Evolutionary conservation across 2,113 vertebrate genomes (phyloP).

Genomic region (Lycocorax pyrrhopterus): DNA sequence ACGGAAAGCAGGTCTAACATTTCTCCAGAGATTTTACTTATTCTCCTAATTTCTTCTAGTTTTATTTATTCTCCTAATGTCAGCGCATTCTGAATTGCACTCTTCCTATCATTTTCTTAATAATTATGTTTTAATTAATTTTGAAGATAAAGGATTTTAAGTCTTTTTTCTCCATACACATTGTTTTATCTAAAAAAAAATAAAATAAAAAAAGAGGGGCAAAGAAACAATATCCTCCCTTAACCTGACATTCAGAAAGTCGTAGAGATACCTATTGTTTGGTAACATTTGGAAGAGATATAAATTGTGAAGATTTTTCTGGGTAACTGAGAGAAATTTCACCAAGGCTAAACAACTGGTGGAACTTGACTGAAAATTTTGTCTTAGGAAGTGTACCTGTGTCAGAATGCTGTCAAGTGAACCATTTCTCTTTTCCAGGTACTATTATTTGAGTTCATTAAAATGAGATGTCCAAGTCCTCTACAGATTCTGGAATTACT

Average conservation of each 20-base stretch:
- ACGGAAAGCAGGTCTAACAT: background rate
- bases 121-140: background rate
- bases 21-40: background rate
- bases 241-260: background rate
- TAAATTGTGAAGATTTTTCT: background rate
- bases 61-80: background rate
- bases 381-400: background rate
- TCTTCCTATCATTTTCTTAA: background rate
- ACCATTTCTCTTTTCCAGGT: background rate
- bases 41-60: background rate
- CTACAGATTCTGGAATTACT: background rate
- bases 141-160: background rate
- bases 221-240: background rate
- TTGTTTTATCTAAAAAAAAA: background rate
- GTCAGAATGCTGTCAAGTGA: background rate
- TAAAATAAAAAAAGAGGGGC: accelerated
- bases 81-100: background rate
- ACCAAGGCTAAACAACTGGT: background rate
- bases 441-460: background rate
- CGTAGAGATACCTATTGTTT: background rate
- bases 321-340: background rate
- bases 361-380: background rate
- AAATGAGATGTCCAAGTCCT: background rate
- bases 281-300: background rate
- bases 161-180: background rate